phyloP scores from a whole-genome alignment of 1,140 invertebrate species.

The Drosophila rhopaloa region DNA sequence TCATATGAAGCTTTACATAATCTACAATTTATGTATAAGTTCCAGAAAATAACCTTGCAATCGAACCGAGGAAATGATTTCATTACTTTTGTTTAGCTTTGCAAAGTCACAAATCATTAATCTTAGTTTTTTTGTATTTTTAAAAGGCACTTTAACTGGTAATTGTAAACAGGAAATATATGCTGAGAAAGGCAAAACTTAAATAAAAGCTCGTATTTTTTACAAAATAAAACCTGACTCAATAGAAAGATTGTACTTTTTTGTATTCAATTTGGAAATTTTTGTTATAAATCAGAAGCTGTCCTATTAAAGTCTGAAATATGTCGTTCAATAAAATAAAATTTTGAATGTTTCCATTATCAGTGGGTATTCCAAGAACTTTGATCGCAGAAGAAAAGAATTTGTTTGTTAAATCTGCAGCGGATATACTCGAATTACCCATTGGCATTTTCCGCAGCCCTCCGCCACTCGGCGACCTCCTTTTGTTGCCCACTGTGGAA shows the following conservation, averaged over 20 bases:
- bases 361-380: neutral
- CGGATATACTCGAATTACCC: slow-evolving; percentile 10
- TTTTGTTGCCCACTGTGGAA: slow-evolving; percentile 32
- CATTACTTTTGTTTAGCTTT: neutral
- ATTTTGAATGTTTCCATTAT: neutral
- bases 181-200: neutral
- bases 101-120: neutral
- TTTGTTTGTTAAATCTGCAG: neutral
- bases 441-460: neutral
- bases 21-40: too few species aligned
- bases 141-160: neutral
- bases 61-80: too few species aligned
- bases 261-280: neutral
- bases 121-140: neutral
- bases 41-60: too few species aligned
- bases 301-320: too few species aligned
- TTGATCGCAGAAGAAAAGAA: too few species aligned
- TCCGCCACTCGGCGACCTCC: slow-evolving; percentile 16
- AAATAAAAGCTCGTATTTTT: too few species aligned
- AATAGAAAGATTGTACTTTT: too few species aligned
- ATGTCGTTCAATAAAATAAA: too few species aligned
- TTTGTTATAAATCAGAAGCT: too few species aligned
- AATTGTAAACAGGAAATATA: neutral
- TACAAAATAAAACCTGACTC: too few species aligned
- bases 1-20: too few species aligned